Percentiles rank a stretch among this genome's conserved stretches.
Conservation (phyloP, 2,888 invertebrate species). For the Erebia aethiops region DNA sequence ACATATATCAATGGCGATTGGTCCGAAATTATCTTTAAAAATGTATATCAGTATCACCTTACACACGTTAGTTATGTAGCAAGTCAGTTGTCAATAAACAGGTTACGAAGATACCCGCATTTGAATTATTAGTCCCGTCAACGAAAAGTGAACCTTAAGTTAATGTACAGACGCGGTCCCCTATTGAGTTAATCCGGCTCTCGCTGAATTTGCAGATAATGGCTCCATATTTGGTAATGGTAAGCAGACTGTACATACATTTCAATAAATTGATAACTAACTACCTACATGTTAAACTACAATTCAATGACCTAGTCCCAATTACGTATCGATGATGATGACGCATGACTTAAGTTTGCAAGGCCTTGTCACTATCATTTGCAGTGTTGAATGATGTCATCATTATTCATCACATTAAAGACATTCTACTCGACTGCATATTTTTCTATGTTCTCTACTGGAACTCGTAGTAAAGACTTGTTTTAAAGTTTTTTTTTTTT, state of each 20-base stretch:
- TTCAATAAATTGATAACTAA: not conserved
- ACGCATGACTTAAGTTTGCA: conserved; percentile 32
- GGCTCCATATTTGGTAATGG: not conserved
- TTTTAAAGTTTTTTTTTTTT: too few relatives aligned
- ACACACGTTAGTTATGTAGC: too few relatives aligned
- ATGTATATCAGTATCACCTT: too few relatives aligned
- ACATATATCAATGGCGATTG: too few relatives aligned
- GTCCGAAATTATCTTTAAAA: too few relatives aligned
- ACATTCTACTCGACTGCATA: not conserved
- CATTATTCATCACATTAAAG: not conserved
- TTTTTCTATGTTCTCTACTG: not conserved
- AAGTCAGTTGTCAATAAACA: too few relatives aligned
- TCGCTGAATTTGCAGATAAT: conserved; percentile 39
- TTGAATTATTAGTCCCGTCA: too few relatives aligned
- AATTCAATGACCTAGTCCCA: conserved; percentile 13
- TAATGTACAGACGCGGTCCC: too few relatives aligned
- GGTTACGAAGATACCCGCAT: too few relatives aligned
- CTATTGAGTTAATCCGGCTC: not conserved
- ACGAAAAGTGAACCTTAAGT: too few relatives aligned
- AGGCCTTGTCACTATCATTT: conserved; percentile 29
- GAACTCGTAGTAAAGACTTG: too few relatives aligned
- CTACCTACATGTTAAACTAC: not conserved
- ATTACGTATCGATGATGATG: conserved; percentile 22
- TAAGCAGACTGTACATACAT: not conserved
- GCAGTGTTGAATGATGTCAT: conserved; percentile 31